Conservation (phyloP, 2,113 vertebrate genomes). For the Chunga burmeisteri region DNA sequence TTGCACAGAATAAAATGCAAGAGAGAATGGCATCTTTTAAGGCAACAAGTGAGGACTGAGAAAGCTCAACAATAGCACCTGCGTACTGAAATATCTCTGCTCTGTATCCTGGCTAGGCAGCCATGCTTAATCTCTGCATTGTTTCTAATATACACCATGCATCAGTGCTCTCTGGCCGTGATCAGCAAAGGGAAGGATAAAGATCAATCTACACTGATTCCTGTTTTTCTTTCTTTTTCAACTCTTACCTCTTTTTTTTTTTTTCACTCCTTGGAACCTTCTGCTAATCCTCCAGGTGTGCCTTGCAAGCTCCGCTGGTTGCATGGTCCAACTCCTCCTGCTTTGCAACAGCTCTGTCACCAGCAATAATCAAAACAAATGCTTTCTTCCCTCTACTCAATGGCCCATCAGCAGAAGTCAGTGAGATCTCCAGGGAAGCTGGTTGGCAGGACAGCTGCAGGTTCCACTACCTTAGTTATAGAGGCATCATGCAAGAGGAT, state of each 20-base stretch:
- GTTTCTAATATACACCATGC: neutral
- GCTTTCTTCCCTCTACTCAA: neutral
- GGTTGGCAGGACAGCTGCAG: neutral
- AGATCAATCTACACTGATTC: neutral
- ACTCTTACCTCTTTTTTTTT: neutral
- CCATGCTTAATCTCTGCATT: neutral
- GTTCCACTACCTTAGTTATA: neutral
- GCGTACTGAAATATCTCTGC: neutral
- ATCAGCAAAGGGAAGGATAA: neutral
- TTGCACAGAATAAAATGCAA: too few species aligned
- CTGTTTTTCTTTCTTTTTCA: neutral
- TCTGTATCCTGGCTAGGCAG: neutral
- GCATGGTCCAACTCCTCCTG: neutral
- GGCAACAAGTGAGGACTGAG: neutral
- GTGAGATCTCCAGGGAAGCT: neutral
- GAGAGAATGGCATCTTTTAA: neutral
- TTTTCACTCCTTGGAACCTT: neutral
- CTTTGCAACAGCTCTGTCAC: neutral
- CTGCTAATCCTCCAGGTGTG: neutral
- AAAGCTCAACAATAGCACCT: neutral
- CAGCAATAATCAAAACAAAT: neutral
- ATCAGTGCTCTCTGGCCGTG: neutral
- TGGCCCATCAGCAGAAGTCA: neutral
- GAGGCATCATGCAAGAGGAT: neutral
- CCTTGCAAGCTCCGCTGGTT: neutral